These are phyloP conservation scores for Zaprionus lachaisei DNA, from an alignment of 1,140 invertebrate genomes.

Conservation along the genomic window DNA sequence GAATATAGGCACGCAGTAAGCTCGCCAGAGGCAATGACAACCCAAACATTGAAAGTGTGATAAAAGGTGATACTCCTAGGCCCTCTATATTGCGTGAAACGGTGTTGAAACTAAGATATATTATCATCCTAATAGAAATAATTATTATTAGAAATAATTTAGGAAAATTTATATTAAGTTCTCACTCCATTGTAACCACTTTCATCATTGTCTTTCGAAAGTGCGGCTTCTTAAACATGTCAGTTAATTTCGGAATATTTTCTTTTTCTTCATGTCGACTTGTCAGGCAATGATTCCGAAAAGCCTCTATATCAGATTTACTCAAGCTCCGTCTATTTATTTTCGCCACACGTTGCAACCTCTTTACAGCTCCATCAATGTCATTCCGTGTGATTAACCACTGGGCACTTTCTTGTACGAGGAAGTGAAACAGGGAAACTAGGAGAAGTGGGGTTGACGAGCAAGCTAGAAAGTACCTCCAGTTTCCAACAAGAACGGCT, in stretches of 20 bases:
- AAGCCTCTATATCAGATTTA: slow-evolving; percentile 80
- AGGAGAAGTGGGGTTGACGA: slow-evolving; percentile 85
- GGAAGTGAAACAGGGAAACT: slow-evolving; percentile 84
- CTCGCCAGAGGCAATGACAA: slow-evolving; percentile 86
- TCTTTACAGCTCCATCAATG: slow-evolving; percentile 85
- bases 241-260: slow-evolving; percentile 67
- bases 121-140: slow-evolving; percentile 85
- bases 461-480: slow-evolving; percentile 85
- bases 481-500: slow-evolving; percentile 85
- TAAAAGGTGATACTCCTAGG: slow-evolving; percentile 85
- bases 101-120: slow-evolving; percentile 87
- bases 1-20: slow-evolving; percentile 84
- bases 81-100: slow-evolving; percentile 87
- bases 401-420: slow-evolving; percentile 87
- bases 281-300: slow-evolving; percentile 69
- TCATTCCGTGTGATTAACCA: slow-evolving; percentile 87
- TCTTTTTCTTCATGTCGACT: slow-evolving; percentile 40
- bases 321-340: slow-evolving; percentile 85
- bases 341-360: slow-evolving; percentile 85
- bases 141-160: slow-evolving; percentile 81
- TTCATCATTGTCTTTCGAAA: slow-evolving; percentile 31
- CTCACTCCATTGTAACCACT: slow-evolving; percentile 9
- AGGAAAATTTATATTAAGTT: slow-evolving; percentile 1
- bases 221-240: slow-evolving; percentile 46
- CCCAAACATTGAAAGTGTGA: slow-evolving; percentile 86